Conservation (phyloP, 1,140 invertebrate genomes). For the Meloidogyne floridensis region DNA sequence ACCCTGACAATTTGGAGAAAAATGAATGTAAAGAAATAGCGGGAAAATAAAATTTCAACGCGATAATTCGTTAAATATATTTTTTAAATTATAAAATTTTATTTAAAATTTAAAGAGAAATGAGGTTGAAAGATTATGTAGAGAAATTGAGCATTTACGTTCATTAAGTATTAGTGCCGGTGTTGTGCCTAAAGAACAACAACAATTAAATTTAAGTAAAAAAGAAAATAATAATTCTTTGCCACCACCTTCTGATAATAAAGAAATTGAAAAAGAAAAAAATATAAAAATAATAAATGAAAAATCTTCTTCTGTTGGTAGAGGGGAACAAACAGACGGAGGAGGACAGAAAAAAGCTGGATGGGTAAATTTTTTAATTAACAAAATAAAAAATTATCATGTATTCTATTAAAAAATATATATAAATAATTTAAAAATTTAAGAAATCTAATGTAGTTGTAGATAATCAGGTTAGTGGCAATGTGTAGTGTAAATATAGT, state of each 20-base stretch:
- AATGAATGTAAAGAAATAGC: too few species aligned
- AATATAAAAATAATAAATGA: conserved; percentile 3
- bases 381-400: neutral
- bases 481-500: neutral
- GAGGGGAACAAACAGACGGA: conserved; percentile 15
- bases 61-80: neutral
- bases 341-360: conserved; percentile 44
- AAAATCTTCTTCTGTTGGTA: conserved; percentile 5
- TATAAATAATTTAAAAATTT: conserved; percentile 3
- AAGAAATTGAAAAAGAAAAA: conserved; percentile 8
- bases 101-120: conserved; percentile 30
- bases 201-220: neutral
- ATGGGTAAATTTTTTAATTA: conserved; percentile 27
- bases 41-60: too few species aligned
- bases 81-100: neutral
- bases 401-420: neutral
- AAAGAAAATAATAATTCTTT: neutral
- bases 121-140: conserved; percentile 43
- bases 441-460: conserved; percentile 10
- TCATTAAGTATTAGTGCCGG: conserved; percentile 39
- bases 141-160: conserved; percentile 51
- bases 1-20: too few species aligned
- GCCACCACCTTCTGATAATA: neutral
- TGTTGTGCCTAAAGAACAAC: conserved; percentile 4
- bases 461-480: neutral